phyloP scores from a whole-genome alignment of 2,888 invertebrate species.

The Hyposoter dolosus region DNA sequence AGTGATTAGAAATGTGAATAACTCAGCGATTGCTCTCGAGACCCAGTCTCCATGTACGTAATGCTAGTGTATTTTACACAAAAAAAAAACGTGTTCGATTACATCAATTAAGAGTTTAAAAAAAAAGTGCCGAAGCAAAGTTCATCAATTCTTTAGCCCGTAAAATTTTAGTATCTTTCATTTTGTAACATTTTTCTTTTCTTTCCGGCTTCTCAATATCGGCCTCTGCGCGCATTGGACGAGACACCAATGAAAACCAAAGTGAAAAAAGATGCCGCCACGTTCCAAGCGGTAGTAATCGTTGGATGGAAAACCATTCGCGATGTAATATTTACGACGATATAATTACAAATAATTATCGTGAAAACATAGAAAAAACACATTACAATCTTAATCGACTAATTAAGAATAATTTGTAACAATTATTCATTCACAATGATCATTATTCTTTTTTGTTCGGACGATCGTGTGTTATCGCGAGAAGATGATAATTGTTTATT shows the following conservation, averaged over 20 bases:
- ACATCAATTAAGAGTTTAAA: constrained; percentile 54
- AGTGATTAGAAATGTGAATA: constrained; percentile 15
- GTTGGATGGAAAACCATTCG: constrained; percentile 36
- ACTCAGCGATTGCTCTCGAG: constrained; percentile 10
- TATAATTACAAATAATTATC: constrained; percentile 37
- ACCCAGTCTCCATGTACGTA: constrained; percentile 59
- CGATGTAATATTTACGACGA: constrained; percentile 24
- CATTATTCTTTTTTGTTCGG: constrained; percentile 9
- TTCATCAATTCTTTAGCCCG: constrained; percentile 43
- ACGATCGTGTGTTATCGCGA: not conserved
- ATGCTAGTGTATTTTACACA: constrained; percentile 68
- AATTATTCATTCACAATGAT: constrained; percentile 41
- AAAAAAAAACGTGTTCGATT: constrained; percentile 58
- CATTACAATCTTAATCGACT: constrained; percentile 21
- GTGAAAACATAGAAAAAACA: constrained; percentile 42
- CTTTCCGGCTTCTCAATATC: constrained; percentile 1
- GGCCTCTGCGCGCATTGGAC: constrained; percentile 15
- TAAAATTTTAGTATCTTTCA: constrained; percentile 25
- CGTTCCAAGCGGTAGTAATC: constrained; percentile 19
- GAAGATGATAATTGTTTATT: not conserved
- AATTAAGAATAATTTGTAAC: constrained; percentile 28
- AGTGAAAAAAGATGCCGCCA: constrained; percentile 10
- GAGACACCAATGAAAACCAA: not conserved
- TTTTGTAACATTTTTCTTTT: constrained; percentile 23
- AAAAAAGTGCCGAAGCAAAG: constrained; percentile 60